Evolutionary conservation across 2,113 vertebrate genomes (phyloP).

Genomic region (Motacilla tschutschensis): DNA sequence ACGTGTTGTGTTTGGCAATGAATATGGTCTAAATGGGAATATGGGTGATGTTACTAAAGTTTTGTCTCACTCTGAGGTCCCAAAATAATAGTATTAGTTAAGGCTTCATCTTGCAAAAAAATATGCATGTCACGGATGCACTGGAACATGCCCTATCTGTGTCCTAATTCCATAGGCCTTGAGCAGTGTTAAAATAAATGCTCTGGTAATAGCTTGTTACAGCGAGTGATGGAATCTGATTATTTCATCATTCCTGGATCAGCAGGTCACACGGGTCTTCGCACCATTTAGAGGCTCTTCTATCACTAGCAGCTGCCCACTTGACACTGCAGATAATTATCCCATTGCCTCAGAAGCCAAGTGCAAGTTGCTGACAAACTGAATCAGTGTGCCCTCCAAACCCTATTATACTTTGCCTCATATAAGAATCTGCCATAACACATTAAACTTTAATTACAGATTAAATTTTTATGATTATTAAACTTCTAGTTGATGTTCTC

Average conservation of each 20-base stretch:
- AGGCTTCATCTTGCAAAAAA: neutral
- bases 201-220: neutral
- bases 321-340: constrained; percentile 15
- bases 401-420: neutral
- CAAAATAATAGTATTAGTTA: neutral
- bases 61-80: neutral
- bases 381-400: neutral
- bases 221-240: constrained; percentile 9
- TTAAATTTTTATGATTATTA: constrained; percentile 15
- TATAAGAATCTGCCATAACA: neutral
- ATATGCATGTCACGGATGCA: neutral
- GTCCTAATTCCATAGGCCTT: neutral
- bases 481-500: neutral
- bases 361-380: neutral
- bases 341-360: neutral
- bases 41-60: neutral
- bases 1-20: neutral
- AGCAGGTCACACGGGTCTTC: neutral
- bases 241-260: constrained; percentile 2
- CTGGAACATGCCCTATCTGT: neutral
- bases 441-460: neutral
- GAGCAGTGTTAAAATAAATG: constrained; percentile 18
- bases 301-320: neutral
- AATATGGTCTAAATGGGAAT: neutral
- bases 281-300: neutral